Percentiles rank a stretch among this genome's conserved stretches.
These are phyloP conservation scores for Spongia lamella DNA, from an alignment of 37 sponge, comb jelly and placozoan species.

Conservation along the genomic window DNA sequence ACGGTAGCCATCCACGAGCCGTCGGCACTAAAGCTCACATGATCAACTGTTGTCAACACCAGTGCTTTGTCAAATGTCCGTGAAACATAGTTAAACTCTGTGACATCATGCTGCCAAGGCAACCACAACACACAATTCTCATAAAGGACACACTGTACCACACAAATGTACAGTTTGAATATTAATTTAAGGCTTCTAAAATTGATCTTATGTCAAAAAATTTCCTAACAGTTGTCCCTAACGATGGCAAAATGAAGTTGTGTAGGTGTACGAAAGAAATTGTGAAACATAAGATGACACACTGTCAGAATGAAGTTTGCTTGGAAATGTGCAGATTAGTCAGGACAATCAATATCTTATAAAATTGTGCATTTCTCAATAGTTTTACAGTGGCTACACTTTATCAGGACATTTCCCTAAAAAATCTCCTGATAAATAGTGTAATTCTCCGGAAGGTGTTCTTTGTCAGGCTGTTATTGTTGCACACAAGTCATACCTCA, in stretches of 20 bases:
- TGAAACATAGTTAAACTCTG: conserved; percentile 80
- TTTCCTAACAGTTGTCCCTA: too few species aligned
- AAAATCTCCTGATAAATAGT: too few species aligned
- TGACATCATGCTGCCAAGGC: conserved; percentile 62
- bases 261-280: too few species aligned
- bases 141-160: not conserved
- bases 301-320: too few species aligned
- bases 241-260: not conserved
- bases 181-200: too few species aligned
- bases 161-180: not conserved
- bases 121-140: not conserved
- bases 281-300: too few species aligned
- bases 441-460: not conserved
- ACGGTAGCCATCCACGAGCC: conserved; percentile 91
- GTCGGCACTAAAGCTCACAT: conserved; percentile 69
- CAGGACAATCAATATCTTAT: too few species aligned
- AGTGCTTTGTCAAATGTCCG: conserved; percentile 59
- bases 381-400: too few species aligned
- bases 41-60: conserved; percentile 58
- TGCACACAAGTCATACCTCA: conserved; percentile 35
- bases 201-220: too few species aligned
- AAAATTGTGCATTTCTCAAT: too few species aligned
- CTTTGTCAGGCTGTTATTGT: not conserved
- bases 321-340: too few species aligned
- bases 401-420: too few species aligned